Conservation (phyloP, 2,797 vertebrate genomes). For the Jordanella pulchra region DNA sequence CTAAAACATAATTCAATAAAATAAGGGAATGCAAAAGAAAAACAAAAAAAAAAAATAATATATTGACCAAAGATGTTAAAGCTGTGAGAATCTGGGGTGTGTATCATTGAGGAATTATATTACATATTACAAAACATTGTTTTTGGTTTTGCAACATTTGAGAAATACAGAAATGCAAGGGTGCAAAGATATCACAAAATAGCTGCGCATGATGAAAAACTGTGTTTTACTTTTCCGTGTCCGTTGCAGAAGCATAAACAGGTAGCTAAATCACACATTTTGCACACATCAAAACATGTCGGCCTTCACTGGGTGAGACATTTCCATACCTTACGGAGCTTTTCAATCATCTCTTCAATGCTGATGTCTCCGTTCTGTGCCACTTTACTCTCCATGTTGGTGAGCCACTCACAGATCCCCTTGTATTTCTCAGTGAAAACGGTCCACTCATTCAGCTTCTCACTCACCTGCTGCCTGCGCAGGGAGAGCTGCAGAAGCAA, state of each 20-base stretch:
- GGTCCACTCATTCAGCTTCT: conserved; percentile 94
- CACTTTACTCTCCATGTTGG: conserved; percentile 96
- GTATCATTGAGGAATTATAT: neutral
- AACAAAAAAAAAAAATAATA: neutral
- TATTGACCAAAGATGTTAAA: neutral
- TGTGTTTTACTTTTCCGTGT: neutral
- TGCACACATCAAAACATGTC: neutral
- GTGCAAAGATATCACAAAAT: neutral
- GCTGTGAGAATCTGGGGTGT: neutral
- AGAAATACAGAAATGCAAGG: neutral
- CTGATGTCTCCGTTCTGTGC: conserved; percentile 96
- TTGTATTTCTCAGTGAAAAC: conserved; percentile 96
- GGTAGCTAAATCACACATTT: neutral
- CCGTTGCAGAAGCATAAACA: neutral
- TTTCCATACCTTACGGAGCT: conserved; percentile 90
- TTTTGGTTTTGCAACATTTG: neutral
- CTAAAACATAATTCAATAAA: conserved; percentile 64
- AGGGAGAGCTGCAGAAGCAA: conserved; percentile 83
- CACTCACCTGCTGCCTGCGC: conserved; percentile 88
- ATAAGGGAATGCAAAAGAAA: neutral
- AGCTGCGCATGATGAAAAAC: neutral
- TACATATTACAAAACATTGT: neutral
- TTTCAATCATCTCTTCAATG: conserved; percentile 99
- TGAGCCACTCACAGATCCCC: conserved; percentile 97
- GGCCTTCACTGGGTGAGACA: neutral